Percentiles rank a stretch among this genome's conserved stretches.
Evolutionary conservation across 2,113 vertebrate species (phyloP).

Genomic region (Ceyx melanurus): DNA sequence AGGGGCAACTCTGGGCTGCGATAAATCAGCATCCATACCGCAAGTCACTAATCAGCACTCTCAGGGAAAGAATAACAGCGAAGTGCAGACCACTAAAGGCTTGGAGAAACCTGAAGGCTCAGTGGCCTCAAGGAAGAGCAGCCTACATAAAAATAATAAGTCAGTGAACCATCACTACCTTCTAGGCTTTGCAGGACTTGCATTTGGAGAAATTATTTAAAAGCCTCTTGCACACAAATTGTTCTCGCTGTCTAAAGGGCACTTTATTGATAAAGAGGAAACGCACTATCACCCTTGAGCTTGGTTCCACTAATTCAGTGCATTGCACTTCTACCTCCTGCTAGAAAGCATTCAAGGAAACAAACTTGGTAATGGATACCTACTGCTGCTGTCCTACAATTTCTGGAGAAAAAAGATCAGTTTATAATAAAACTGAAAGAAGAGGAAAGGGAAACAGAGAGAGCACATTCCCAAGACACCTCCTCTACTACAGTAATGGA

Average conservation of each 20-base stretch:
- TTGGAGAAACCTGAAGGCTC: conserved; percentile 67
- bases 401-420: not conserved
- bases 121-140: conserved; percentile 65
- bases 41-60: conserved; percentile 86
- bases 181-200: not conserved
- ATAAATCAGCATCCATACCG: conserved; percentile 85
- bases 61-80: conserved; percentile 81
- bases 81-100: conserved; percentile 76
- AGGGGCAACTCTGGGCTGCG: conserved; percentile 78
- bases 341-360: conserved; percentile 32
- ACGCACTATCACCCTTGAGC: not conserved
- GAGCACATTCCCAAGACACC: not conserved
- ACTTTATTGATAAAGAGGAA: not conserved
- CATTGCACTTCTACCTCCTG: not conserved
- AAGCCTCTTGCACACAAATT: conserved; percentile 22
- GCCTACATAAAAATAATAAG: conserved; percentile 48
- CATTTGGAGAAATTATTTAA: conserved; percentile 29
- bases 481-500: not conserved
- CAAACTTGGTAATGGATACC: conserved; percentile 13
- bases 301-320: not conserved
- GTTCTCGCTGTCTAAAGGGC: conserved; percentile 25
- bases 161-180: conserved; percentile 56
- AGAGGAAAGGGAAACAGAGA: not conserved
- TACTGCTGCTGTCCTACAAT: not conserved
- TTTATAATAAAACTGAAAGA: not conserved